Evolutionary conservation across 1,140 invertebrate species (phyloP).

Genomic region (Scaptomyza graminum): DNA sequence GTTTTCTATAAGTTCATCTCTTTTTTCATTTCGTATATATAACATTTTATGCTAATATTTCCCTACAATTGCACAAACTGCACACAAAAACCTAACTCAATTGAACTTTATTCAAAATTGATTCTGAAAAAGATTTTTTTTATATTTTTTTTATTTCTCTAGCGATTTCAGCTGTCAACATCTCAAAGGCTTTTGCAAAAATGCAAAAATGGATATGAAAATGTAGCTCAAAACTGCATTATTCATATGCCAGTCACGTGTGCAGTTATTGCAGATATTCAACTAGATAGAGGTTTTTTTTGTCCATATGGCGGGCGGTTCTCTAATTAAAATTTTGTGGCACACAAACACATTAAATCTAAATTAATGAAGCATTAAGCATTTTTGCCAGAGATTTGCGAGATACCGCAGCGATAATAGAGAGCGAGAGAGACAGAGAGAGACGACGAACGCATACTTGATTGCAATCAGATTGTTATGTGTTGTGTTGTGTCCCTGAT

Average conservation of each 20-base stretch:
- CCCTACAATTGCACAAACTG: too few species aligned
- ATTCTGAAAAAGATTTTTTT: background rate
- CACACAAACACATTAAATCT: conserved; percentile 37
- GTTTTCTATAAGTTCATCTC: too few species aligned
- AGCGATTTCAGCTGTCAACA: conserved; percentile 5
- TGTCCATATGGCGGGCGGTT: background rate
- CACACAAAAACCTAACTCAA: background rate
- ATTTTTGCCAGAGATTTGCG: too few species aligned
- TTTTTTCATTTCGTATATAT: too few species aligned
- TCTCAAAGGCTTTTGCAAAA: background rate
- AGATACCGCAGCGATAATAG: too few species aligned
- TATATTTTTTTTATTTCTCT: background rate
- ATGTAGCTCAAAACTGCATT: conserved; percentile 25
- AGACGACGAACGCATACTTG: conserved; percentile 44
- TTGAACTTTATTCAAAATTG: background rate
- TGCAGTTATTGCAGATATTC: conserved; percentile 27
- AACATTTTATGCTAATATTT: too few species aligned
- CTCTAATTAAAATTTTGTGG: conserved; percentile 31
- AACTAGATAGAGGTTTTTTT: conserved; percentile 5
- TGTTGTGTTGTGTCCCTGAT: conserved; percentile 45
- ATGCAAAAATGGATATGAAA: background rate
- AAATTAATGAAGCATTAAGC: conserved; percentile 75
- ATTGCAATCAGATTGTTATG: conserved; percentile 56
- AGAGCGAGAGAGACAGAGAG: conserved; percentile 49
- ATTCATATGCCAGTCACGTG: conserved; percentile 36